Evolutionary conservation across 2,113 vertebrate species (phyloP), one percentile per base, ranked within the genome.

Genomic region (Hepsetus odoe): DNA sequence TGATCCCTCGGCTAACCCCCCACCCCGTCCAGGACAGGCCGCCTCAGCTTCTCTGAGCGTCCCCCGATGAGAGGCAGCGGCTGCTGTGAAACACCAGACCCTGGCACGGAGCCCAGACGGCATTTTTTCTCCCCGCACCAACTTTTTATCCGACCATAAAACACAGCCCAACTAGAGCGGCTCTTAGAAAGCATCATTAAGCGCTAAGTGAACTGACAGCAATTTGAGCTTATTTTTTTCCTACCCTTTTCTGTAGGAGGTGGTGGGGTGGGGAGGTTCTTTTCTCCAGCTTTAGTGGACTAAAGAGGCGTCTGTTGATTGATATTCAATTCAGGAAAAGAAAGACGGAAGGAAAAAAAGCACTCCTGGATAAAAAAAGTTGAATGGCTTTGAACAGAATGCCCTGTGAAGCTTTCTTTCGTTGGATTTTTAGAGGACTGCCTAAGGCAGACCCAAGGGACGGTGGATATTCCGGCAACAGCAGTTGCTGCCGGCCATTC

Each of bases 91-190:
- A 95, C 94, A 94, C 93, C 94, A 93, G 94, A 91, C 88, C 81
- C 93, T 98, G 96, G 96, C 94, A 92, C 90, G 22, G 85, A 93
- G 95, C 95, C 95, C 94, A 95, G 95, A 94, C 90, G 91, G 90
- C 92, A 89, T 94, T 95, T 84, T n/a, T 73, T 76, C 87, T 72
- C 69, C 83, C 75, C 83, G 56, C 76, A 86, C 72, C 82, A 88
- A 92, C 89, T 95, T 94, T n/a, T 95, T 93, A 95, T 95, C 93
- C 89, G 90, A 94, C 94, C 93, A 95, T 94, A 96, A 96, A 93
- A 95, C 92, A 95, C 89, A 82, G 73, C 44, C 83, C 82, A 82
- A 84, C 87, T 38, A 88, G 93, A 93, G 91, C 91, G 90, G 87
- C 94, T 92, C 89, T 89, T 90, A 91, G 91, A 92, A 91, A 95